phyloP scores from a whole-genome alignment of 2,888 invertebrate genomes.

The Pseudoips prasinana region DNA sequence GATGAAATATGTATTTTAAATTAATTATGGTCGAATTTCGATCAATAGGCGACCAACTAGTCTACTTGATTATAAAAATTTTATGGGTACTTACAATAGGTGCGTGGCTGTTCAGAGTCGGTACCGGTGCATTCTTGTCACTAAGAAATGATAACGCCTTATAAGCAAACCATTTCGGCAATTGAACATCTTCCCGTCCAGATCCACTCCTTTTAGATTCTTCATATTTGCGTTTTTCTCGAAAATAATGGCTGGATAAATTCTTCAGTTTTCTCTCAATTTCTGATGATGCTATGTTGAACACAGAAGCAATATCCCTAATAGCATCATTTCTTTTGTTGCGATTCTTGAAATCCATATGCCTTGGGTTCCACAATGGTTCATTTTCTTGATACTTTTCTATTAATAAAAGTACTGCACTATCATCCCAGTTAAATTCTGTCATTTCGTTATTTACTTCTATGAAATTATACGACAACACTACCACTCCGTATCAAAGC shows the following conservation, averaged over 20 bases:
- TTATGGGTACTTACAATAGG: conserved; percentile 9
- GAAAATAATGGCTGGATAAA: conserved; percentile 22
- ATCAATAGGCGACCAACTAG: background rate
- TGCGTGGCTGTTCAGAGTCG: conserved; percentile 19
- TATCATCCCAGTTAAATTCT: conserved; percentile 31
- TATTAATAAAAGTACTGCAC: conserved; percentile 31
- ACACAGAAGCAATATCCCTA: conserved; percentile 28
- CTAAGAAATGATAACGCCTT: conserved; percentile 22
- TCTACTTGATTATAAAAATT: background rate
- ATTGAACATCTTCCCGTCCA: conserved; percentile 22
- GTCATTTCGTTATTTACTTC: conserved; percentile 21
- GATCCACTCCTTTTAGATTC: conserved; percentile 25
- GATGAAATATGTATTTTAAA: conserved; percentile 18
- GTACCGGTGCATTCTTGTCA: conserved; percentile 19
- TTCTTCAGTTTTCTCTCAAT: conserved; percentile 6
- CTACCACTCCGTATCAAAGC: conserved; percentile 25
- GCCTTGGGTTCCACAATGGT: conserved; percentile 27
- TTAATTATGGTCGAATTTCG: conserved; percentile 7
- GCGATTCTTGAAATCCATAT: conserved; percentile 29
- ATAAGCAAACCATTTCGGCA: conserved; percentile 27
- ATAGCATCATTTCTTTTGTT: conserved; percentile 29
- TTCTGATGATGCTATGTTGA: conserved; percentile 27
- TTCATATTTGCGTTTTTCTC: conserved; percentile 27
- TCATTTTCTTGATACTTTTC: conserved; percentile 33
- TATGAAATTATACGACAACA: conserved; percentile 19